Evolutionary conservation across 1,140 invertebrate genomes (phyloP), one percentile per base, ranked within the genome.

Genomic region (Rhagoletis pomonella): DNA sequence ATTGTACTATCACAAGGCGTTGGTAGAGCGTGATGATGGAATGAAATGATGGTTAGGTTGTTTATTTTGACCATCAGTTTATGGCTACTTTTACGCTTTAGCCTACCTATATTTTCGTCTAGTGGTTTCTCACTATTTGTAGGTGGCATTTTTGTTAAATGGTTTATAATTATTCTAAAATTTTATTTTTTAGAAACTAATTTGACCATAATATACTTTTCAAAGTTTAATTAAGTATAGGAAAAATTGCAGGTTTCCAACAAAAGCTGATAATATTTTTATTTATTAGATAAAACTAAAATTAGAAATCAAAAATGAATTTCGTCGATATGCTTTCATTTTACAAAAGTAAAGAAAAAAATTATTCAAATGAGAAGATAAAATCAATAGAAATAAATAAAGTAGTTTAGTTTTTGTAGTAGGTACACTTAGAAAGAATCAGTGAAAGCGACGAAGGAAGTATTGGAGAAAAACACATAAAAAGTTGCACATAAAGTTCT

Each of bases 1-100:
- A 81, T 81, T 81, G 73, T 81, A 81, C 47, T 81, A 81, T 81
- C 73, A 81, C 73, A 81, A 81, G 73, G 73, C 73, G 73, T 81
- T 81, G 44, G 73, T 81, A 81, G 44, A 81, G 73, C 73, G 44
- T 19, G 73, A 19, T 81, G 73, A 81, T 81, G 73, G 73, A 81
- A 81, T 81, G 73, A 81, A 81, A 81, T 81, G 73, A 81, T 81
- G 73, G 47, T 81, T 81, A 7, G 10, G 14, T 81, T 81, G 44
- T 44, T 47, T 81, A 29, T 55, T 55, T 44, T 9, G 14, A 81
- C 73, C 73, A 81, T 81, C 73, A 81, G 44, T 81, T 81, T 81
- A 81, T 81, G 44, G 50, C 73, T 81, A 81, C 73, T 47, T n/a
- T 55, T 81, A 81, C 73, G 73, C 73, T 81, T 81, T n/a, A 19